Evolutionary conservation across 2,888 invertebrate species (phyloP).

Genomic region (Scrobipalpa atriplicella): DNA sequence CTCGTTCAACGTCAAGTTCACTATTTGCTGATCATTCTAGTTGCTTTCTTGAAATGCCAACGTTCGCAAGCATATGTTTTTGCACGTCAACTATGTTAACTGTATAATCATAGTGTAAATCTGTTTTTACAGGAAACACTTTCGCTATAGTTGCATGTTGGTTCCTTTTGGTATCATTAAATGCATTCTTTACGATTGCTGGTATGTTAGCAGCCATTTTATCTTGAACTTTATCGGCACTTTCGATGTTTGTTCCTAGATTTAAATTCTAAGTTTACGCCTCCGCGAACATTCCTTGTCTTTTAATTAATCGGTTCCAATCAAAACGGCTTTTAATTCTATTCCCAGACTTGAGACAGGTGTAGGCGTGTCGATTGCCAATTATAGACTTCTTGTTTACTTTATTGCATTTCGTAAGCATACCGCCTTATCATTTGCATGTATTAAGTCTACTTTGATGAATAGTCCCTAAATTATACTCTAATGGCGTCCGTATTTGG

Average conservation of each 20-base stretch:
- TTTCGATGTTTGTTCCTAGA: slow-evolving; percentile 26
- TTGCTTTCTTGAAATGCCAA: slow-evolving; percentile 19
- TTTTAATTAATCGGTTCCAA: slow-evolving; percentile 35
- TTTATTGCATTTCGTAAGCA: slow-evolving; percentile 55
- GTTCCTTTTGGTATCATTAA: slow-evolving; percentile 18
- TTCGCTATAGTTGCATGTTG: slow-evolving; percentile 16
- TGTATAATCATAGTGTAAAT: slow-evolving; percentile 16
- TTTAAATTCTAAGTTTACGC: slow-evolving; percentile 35
- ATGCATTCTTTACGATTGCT: slow-evolving; percentile 10
- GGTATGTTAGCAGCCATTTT: background rate
- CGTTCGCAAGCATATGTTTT: slow-evolving; percentile 15
- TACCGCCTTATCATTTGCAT: slow-evolving; percentile 52
- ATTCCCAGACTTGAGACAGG: slow-evolving; percentile 37
- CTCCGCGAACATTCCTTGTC: slow-evolving; percentile 31
- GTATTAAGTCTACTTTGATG: slow-evolving; percentile 44
- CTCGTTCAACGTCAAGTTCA: slow-evolving; percentile 15
- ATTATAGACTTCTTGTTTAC: slow-evolving; percentile 46
- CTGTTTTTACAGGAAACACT: slow-evolving; percentile 23
- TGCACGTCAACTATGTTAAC: slow-evolving; percentile 11
- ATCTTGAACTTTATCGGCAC: slow-evolving; percentile 18
- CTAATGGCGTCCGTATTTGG: slow-evolving; percentile 28
- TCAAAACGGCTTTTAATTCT: slow-evolving; percentile 39
- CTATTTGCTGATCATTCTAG: slow-evolving; percentile 8
- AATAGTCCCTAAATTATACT: slow-evolving; percentile 31
- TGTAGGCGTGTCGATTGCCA: slow-evolving; percentile 31